These are phyloP conservation scores for Mionectes macconnelli DNA, from an alignment of 2,113 vertebrate genomes.

Conservation along the genomic window DNA sequence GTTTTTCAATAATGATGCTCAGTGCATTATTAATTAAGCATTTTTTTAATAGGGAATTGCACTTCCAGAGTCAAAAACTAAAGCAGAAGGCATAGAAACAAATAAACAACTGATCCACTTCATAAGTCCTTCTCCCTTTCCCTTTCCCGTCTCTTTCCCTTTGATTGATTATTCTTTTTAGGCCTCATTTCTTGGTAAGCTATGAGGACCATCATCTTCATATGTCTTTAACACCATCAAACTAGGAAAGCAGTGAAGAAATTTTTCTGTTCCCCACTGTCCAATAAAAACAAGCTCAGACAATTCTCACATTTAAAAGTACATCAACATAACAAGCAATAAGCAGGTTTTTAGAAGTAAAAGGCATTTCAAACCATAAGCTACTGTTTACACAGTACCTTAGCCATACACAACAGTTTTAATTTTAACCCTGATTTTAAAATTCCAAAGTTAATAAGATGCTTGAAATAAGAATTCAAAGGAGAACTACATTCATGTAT, in stretches of 20 bases:
- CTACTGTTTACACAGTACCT: not conserved
- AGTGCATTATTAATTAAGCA: not conserved
- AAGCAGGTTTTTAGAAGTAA: not conserved
- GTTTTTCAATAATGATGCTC: not conserved
- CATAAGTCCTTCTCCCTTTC: fast-evolving
- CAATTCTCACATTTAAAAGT: not conserved
- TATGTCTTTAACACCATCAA: not conserved
- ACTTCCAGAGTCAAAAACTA: not conserved
- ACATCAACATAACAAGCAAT: not conserved
- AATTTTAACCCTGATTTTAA: not conserved
- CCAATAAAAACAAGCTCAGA: not conserved
- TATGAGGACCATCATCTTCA: not conserved
- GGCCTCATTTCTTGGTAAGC: not conserved
- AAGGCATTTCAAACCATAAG: not conserved
- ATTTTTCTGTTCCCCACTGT: not conserved
- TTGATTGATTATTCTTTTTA: not conserved
- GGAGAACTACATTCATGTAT: not conserved
- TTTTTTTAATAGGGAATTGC: not conserved
- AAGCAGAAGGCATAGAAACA: not conserved
- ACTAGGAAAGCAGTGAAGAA: not conserved
- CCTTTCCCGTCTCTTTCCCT: not conserved
- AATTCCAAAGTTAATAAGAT: not conserved
- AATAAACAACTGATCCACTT: not conserved
- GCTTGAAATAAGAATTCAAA: not conserved
- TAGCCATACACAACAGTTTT: not conserved